Conservation (phyloP, 2,888 invertebrate species). For the Phortica magna region DNA sequence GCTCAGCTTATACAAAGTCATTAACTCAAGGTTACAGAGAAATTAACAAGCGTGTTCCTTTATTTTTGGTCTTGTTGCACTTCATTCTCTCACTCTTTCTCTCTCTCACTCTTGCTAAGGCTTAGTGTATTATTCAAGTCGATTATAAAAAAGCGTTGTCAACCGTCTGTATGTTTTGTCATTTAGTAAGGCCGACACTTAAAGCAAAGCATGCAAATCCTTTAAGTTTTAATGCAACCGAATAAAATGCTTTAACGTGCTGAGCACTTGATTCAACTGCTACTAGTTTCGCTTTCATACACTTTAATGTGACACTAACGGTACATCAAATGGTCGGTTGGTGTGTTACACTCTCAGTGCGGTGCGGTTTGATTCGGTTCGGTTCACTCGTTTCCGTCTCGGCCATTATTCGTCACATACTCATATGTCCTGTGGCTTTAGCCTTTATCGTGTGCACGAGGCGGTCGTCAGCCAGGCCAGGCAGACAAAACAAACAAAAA, state of each 20-base stretch:
- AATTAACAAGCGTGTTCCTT: constrained; percentile 14
- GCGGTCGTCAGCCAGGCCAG: neutral
- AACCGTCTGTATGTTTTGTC: neutral
- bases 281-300: neutral
- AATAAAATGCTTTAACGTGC: neutral
- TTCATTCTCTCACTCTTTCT: too few relatives aligned
- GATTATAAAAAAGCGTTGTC: too few relatives aligned
- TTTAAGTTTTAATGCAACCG: too few relatives aligned
- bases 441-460: neutral
- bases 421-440: constrained; percentile 1
- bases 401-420: neutral
- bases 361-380: neutral
- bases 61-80: neutral
- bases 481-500: neutral
- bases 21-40: constrained; percentile 17
- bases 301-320: constrained; percentile 6
- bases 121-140: too few relatives aligned
- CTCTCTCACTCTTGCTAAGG: too few relatives aligned
- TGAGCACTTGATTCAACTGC: neutral
- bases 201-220: neutral
- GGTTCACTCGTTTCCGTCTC: neutral
- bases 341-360: neutral
- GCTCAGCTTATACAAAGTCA: constrained; percentile 4
- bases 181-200: neutral
- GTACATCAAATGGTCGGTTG: neutral